Evolutionary conservation across 1,140 invertebrate genomes (phyloP).

Genomic region (Tetramorium simillimum): DNA sequence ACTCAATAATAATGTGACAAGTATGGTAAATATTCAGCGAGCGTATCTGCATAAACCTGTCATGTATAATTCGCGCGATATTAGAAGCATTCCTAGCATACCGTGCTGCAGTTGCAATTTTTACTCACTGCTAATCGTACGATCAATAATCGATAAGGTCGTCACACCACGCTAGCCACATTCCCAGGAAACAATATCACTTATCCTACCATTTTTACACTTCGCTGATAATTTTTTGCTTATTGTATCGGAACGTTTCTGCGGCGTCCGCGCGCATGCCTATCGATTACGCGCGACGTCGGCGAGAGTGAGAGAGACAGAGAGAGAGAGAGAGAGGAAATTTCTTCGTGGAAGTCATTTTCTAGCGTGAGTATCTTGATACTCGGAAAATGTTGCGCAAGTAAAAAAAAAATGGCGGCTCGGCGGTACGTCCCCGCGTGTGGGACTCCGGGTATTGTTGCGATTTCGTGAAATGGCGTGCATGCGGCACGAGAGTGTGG

Average conservation of each 20-base stretch:
- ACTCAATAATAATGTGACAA: background rate
- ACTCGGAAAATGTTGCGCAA: slow-evolving; percentile 44
- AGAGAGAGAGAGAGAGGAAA: slow-evolving; percentile 15
- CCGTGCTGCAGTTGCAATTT: slow-evolving; percentile 46
- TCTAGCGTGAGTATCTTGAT: slow-evolving; percentile 23
- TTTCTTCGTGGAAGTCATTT: slow-evolving; percentile 67
- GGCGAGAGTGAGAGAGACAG: too few relatives aligned
- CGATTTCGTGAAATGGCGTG: slow-evolving; percentile 67
- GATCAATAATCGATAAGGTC: slow-evolving; percentile 55
- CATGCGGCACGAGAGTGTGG: slow-evolving; percentile 29
- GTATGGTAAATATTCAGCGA: background rate
- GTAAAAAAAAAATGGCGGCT: slow-evolving; percentile 19
- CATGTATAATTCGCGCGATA: background rate
- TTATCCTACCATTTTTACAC: slow-evolving; percentile 23
- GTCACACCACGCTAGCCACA: slow-evolving; percentile 24
- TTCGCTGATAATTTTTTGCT: slow-evolving; percentile 44
- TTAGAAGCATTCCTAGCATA: slow-evolving; percentile 30
- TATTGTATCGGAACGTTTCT: slow-evolving; percentile 9
- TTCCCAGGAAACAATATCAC: slow-evolving; percentile 58
- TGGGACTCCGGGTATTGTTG: slow-evolving; percentile 21
- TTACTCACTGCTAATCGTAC: slow-evolving; percentile 38
- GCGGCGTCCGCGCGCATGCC: background rate
- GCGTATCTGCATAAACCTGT: background rate
- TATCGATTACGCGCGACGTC: slow-evolving; percentile 26
- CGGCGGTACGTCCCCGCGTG: background rate